These are phyloP conservation scores for Leuciscus idus DNA, from an alignment of 2,113 vertebrate species.

Conservation along the genomic window DNA sequence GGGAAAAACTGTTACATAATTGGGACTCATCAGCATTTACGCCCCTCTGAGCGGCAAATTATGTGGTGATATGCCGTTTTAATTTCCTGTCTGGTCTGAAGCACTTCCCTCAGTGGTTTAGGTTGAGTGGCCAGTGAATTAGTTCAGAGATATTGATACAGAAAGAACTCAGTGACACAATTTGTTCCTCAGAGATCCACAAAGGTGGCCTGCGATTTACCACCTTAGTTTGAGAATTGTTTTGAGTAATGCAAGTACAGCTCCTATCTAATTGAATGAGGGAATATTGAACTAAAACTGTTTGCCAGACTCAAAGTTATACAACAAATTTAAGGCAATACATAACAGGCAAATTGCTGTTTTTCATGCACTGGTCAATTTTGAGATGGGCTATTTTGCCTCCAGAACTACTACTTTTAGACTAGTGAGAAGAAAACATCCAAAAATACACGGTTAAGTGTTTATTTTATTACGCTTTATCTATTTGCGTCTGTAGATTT, in stretches of 20 bases:
- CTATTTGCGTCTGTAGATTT: too few relatives aligned
- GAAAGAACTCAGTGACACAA: not conserved
- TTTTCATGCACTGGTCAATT: not conserved
- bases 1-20: not conserved
- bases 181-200: not conserved
- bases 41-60: conserved; percentile 15
- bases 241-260: not conserved
- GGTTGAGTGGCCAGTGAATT: not conserved
- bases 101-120: not conserved
- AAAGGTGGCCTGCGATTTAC: too few relatives aligned
- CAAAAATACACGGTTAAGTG: too few relatives aligned
- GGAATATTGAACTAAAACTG: not conserved
- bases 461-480: too few relatives aligned
- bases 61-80: not conserved
- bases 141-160: not conserved
- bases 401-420: too few relatives aligned
- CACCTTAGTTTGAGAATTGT: not conserved
- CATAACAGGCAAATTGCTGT: not conserved
- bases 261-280: not conserved
- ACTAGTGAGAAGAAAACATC: too few relatives aligned
- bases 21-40: conserved; percentile 1
- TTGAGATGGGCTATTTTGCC: too few relatives aligned
- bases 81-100: conserved; percentile 17
- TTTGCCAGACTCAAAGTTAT: not conserved
- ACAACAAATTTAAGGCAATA: not conserved